Base-by-base conservation (phyloP, 2,888 invertebrate genomes). In the Volucella bombylans region DNA sequence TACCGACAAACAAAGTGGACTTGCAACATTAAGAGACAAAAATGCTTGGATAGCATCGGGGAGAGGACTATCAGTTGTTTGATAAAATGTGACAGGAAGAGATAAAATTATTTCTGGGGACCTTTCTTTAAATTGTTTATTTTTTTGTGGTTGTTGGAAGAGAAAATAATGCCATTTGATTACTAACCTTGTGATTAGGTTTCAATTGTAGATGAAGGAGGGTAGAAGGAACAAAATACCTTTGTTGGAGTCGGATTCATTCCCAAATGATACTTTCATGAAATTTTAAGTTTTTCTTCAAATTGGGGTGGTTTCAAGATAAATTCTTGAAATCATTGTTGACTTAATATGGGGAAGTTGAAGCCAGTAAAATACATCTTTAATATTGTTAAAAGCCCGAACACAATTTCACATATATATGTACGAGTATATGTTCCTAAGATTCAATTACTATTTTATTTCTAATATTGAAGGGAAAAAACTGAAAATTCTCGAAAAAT, bases 41-140 rank as follows among this genome's bases (percentile, higher is more conserved):
- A 31, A 31, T 6, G 31, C 1, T 31, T 31, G 31, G 6, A 41
- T 1, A 39, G 10, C 38, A 59, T 8, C 23, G 15, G 10, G 18
- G 43, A 12, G 10, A 9, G 15, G 18, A n/a, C 31, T 59, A 43
- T 52, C 31, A 15, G 12, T 68, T 68, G 67, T 68, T 76, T 76
- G 59, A 61, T 61, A 50, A 12, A 61, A n/a, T 67, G 43, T 31
- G 52, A 67, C 57, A 18, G 52, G 54, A 64, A 43, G n/a, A 43
- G 52, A 14, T 62, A 8, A 31, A 50, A 45, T 15, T 61, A 57
- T 41, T 57, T 57, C 8, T 39, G 2, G 0, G 14, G 12, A 38
- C 10, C 1, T 57, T 59, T 59, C 23, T 15, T 23, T 23, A 23
- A 23, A 23, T 23, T 23, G 2, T 23, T 23, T 8, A 6, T n/a